Base-by-base conservation (phyloP, 2,113 vertebrate genomes). In the Accipiter virgatus region DNA sequence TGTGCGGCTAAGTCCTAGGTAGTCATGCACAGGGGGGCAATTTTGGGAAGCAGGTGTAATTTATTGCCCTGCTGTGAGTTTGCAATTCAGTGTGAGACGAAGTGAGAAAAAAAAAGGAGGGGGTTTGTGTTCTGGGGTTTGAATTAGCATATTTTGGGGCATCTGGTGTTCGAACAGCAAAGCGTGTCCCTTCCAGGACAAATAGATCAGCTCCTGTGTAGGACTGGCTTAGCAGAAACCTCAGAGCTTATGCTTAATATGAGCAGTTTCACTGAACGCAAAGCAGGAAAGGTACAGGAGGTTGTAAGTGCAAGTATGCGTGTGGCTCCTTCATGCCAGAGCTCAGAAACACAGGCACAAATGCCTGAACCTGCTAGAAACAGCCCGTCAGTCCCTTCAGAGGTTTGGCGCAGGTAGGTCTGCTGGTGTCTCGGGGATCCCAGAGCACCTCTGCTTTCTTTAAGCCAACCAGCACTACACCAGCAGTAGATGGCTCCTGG, bases 51-150 rank as follows among this genome's bases (percentile, higher is more conserved):
- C 56, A 88, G 40, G 53, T 71, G 94, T 93, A 71, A 61, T 55
- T 73, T 93, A 88, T 91, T 81, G 40, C 74, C 43, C 93, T 94
- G 93, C 95, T 86, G 88, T 68, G 85, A 75, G 93, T 86, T 91
- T 95, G 86, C 53, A 74, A 88, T 86, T 68, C 88, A 96, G 90
- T 47, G 87, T 68, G 75, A 73, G 80, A 86, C 5, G 8, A 82
- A 86, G 59, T 0, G 17, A 87, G 84, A 90, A 80, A 40, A 71
- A 20, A 70, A 34, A 13, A 0, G 9, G 68, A 84, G 22, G 43
- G 22, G 29, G 40, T 45, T 92, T 81, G 59, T 89, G 43, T 87
- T 87, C 68, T 32, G 47, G 55, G 74, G 48, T 80, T 70, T 91
- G 78, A 84, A 93, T 89, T 67, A 47, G 48, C 36, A 9, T n/a